Conservation (phyloP, 1,140 invertebrate genomes). For the Drosophila bipectinata region DNA sequence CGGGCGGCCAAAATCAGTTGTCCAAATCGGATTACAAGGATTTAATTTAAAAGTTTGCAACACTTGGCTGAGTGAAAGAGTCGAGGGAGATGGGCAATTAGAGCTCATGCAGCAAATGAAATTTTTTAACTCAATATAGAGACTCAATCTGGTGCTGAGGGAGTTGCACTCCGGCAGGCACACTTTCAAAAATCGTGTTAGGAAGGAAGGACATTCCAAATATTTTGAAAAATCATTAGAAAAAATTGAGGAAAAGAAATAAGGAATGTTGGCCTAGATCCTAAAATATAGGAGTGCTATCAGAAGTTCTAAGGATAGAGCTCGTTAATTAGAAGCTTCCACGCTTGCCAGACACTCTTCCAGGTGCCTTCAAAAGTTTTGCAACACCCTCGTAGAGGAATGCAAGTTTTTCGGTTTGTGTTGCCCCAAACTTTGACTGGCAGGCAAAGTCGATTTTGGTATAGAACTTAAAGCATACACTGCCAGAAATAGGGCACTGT, state of each 20-base stretch:
- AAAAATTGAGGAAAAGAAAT: background rate
- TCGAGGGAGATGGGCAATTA: conserved; percentile 24
- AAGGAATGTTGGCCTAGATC: background rate
- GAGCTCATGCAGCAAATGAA: conserved; percentile 70
- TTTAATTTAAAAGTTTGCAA: conserved; percentile 71
- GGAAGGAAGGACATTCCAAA: no score
- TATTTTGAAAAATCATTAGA: background rate
- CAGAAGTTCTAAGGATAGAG: conserved; percentile 45
- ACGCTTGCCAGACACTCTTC: conserved; percentile 64
- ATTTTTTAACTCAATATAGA: conserved; percentile 67
- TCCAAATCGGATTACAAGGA: conserved; percentile 59
- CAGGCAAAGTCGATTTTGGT: conserved; percentile 48
- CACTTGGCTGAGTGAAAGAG: conserved; percentile 29
- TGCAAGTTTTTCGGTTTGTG: conserved; percentile 57
- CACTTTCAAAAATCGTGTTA: conserved; percentile 14
- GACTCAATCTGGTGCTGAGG: conserved; percentile 2
- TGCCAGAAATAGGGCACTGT: background rate
- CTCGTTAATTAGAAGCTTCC: conserved; percentile 81
- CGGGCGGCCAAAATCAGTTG: conserved; percentile 35
- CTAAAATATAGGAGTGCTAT: background rate
- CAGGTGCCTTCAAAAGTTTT: conserved; percentile 66
- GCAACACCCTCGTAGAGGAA: conserved; percentile 51
- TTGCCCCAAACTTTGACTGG: conserved; percentile 54
- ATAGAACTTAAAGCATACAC: conserved; percentile 3
- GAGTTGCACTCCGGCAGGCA: conserved; percentile 25